A percentile compares a stretch with the other conserved stretches of the same genome.
Conservation (phyloP, 2,888 invertebrate genomes). For the Willowsia nigromaculata region DNA sequence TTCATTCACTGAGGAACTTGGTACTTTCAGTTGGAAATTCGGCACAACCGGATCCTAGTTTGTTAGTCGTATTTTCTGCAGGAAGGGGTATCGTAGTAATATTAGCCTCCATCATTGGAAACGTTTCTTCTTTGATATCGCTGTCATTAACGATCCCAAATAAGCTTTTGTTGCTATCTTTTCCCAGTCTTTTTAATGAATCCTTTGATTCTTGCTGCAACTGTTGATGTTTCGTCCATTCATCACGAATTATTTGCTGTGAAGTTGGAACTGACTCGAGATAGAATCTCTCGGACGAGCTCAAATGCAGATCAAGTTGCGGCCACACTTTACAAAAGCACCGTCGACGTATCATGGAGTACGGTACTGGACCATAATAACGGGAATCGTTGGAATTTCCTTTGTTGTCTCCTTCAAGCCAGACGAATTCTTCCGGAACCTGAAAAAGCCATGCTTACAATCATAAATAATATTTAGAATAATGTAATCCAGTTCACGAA, state of each 20-base stretch:
- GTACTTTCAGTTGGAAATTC: neutral
- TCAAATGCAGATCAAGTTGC: conserved; percentile 49
- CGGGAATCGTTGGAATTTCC: conserved; percentile 91
- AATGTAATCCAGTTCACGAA: too few relatives aligned
- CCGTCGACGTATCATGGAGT: conserved; percentile 89
- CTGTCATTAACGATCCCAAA: conserved; percentile 9
- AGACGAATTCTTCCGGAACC: conserved; percentile 89
- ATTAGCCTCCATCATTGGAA: conserved; percentile 35
- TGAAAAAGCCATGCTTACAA: conserved; percentile 23
- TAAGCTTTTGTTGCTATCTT: neutral
- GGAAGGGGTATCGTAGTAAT: neutral
- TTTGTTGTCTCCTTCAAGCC: conserved; percentile 95
- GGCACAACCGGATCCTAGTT: too few relatives aligned
- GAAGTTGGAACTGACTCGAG: conserved; percentile 26
- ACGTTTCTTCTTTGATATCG: conserved; percentile 31
- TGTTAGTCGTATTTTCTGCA: too few relatives aligned
- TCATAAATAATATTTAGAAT: neutral
- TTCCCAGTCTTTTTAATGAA: neutral
- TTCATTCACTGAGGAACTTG: neutral
- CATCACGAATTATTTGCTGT: neutral
- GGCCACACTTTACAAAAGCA: conserved; percentile 91
- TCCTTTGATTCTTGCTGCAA: conserved; percentile 2
- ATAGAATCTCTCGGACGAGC: neutral
- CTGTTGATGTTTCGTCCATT: neutral
- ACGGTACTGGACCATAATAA: conserved; percentile 91